These are phyloP conservation scores for Hippocampus comes DNA, from an alignment of 2,113 vertebrate species.

Conservation along the genomic window DNA sequence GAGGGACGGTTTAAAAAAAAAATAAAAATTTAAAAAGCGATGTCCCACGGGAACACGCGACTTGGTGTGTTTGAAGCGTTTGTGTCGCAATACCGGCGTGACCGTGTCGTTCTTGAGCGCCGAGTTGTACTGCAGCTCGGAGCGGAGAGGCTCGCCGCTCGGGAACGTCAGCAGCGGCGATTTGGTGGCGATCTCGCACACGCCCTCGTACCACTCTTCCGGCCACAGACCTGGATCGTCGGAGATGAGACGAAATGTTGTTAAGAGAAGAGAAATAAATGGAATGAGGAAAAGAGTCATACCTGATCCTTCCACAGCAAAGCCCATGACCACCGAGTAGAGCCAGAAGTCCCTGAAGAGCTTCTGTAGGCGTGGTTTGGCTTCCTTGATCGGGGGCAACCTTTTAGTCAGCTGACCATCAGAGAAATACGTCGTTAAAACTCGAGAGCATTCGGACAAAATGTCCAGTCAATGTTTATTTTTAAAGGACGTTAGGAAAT, in stretches of 20 bases:
- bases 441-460: not conserved
- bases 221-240: slow-evolving; percentile 87
- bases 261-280: not conserved
- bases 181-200: slow-evolving; percentile 97
- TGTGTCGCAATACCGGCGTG: slow-evolving; percentile 75
- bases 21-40: not conserved
- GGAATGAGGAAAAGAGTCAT: not conserved
- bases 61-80: not conserved
- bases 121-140: slow-evolving; percentile 97
- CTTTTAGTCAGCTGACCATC: slow-evolving; percentile 82
- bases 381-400: slow-evolving; percentile 91
- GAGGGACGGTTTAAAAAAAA: not conserved
- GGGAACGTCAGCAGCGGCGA: slow-evolving; percentile 94
- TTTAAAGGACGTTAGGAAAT: too few species aligned
- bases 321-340: slow-evolving; percentile 97
- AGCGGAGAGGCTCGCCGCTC: slow-evolving; percentile 92
- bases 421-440: slow-evolving; percentile 8
- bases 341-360: slow-evolving; percentile 98
- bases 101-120: slow-evolving; percentile 98
- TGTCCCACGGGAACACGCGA: not conserved
- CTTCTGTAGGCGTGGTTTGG: slow-evolving; percentile 93
- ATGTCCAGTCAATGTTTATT: not conserved
- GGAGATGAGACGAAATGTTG: not conserved
- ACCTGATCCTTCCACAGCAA: slow-evolving; percentile 98
- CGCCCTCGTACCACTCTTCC: slow-evolving; percentile 97